Percentiles rank a stretch among this genome's conserved stretches.
phyloP scores from a whole-genome alignment of 2,888 invertebrate species.

The Tineola bisselliella region DNA sequence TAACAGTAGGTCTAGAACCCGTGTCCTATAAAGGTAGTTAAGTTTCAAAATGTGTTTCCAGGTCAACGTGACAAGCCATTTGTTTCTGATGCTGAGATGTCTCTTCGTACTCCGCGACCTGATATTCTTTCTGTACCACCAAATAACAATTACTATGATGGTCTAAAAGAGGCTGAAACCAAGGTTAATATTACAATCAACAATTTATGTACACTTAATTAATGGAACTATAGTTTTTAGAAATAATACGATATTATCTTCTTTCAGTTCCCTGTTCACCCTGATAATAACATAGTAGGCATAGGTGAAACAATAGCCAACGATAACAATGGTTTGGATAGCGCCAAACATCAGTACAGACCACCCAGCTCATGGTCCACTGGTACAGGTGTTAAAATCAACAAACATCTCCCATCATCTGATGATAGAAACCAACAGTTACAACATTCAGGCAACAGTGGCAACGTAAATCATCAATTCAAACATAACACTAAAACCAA shows the following conservation, averaged over 20 bases:
- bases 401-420: not conserved
- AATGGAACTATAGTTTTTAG: no score
- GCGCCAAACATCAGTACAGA: conserved; percentile 55
- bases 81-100: conserved; percentile 71
- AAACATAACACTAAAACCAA: not conserved
- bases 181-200: conserved; percentile 33
- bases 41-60: conserved; percentile 26
- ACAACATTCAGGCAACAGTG: not conserved
- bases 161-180: conserved; percentile 44
- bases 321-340: conserved; percentile 46
- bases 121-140: conserved; percentile 71
- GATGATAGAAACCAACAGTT: not conserved
- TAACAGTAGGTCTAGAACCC: no score
- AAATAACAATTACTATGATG: conserved; percentile 49
- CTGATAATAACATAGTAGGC: conserved; percentile 51
- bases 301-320: conserved; percentile 49
- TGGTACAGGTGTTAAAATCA: conserved; percentile 24
- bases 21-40: no score
- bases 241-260: no score
- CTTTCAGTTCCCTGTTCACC: conserved; percentile 49
- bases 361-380: conserved; percentile 68
- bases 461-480: not conserved
- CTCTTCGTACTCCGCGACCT: conserved; percentile 72
- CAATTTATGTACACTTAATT: no score
- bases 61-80: conserved; percentile 77